Conservation (phyloP, 2,113 vertebrate genomes). For the Gasterosteus nipponicus region DNA sequence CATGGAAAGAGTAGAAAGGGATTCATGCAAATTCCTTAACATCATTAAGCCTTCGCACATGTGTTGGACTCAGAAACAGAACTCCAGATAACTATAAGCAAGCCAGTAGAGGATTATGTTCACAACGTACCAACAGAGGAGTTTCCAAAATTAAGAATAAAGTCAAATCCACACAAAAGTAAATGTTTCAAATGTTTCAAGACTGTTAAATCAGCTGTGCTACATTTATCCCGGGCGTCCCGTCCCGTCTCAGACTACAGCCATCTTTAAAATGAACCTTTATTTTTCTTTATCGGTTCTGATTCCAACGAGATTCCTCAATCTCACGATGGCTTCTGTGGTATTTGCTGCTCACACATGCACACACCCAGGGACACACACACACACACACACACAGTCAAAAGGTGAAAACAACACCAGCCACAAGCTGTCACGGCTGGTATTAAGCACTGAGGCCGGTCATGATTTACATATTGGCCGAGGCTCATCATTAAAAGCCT, state of each 20-base stretch:
- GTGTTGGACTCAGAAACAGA: background rate
- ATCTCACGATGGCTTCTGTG: background rate
- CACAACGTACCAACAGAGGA: background rate
- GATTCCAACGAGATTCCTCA: background rate
- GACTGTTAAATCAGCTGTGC: background rate
- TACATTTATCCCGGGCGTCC: background rate
- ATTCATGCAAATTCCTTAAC: slow-evolving; percentile 17
- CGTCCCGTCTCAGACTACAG: background rate
- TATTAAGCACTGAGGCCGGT: background rate
- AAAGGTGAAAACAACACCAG: background rate
- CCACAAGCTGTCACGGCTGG: background rate
- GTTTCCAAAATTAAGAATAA: background rate
- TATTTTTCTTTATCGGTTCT: background rate
- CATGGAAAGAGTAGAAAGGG: slow-evolving; percentile 17
- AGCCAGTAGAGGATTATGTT: background rate
- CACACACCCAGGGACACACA: background rate
- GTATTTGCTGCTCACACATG: background rate
- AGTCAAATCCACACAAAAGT: background rate
- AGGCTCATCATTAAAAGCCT: slow-evolving; percentile 72
- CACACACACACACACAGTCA: background rate
- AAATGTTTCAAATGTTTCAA: background rate
- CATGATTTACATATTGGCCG: slow-evolving; percentile 28
- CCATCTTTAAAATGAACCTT: background rate
- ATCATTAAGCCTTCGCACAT: background rate
- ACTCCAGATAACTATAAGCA: background rate